phyloP scores from a whole-genome alignment of 2,113 vertebrate species.

The Tympanuchus pallidicinctus region DNA sequence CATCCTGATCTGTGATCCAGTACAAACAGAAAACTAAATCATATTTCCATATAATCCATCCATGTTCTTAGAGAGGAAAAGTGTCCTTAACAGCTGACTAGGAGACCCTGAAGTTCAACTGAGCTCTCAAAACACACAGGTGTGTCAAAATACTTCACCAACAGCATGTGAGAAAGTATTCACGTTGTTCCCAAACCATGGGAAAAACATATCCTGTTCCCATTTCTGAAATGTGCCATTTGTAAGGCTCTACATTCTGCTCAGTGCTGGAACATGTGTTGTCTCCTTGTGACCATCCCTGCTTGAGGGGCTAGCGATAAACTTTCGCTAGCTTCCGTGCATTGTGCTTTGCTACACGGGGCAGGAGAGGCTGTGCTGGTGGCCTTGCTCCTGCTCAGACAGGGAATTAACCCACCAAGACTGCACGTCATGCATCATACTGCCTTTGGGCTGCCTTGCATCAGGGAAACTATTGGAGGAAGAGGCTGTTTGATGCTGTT shows the following conservation, averaged over 20 bases:
- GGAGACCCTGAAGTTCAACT: constrained; percentile 63
- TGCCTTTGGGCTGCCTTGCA: background rate
- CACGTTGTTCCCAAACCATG: constrained; percentile 41
- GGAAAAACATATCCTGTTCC: constrained; percentile 45
- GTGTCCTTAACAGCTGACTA: constrained; percentile 67
- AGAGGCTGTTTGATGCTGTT: background rate
- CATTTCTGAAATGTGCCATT: constrained; percentile 16
- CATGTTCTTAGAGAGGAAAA: constrained; percentile 75
- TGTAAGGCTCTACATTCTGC: background rate
- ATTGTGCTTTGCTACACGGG: constrained; percentile 13
- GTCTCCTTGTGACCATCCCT: constrained; percentile 43
- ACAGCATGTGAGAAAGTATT: constrained; percentile 56
- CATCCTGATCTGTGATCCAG: constrained; percentile 73
- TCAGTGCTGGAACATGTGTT: background rate
- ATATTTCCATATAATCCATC: constrained; percentile 77
- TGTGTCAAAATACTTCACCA: constrained; percentile 75
- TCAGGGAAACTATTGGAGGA: background rate
- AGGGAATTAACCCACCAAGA: background rate
- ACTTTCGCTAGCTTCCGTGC: constrained; percentile 45
- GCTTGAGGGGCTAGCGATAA: background rate
- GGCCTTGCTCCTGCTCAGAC: background rate
- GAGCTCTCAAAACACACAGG: constrained; percentile 59
- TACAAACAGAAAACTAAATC: constrained; percentile 77
- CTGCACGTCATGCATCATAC: accelerated
- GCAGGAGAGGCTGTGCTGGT: background rate